These are phyloP conservation scores for Neoniphon sammara DNA, from an alignment of 2,797 vertebrate species.

Conservation along the genomic window DNA sequence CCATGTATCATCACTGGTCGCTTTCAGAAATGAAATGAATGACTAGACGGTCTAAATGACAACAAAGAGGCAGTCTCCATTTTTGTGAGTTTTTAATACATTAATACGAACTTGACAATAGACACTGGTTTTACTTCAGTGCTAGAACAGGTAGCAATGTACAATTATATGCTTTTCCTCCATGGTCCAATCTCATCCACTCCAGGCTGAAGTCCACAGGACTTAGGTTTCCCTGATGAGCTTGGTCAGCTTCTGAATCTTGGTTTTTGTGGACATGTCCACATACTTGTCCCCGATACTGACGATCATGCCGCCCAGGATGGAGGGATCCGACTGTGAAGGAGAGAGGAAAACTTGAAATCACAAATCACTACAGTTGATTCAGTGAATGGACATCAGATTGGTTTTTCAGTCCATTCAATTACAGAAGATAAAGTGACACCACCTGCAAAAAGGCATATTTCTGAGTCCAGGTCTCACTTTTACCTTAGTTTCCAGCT, in stretches of 20 bases:
- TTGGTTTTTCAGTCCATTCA: background rate
- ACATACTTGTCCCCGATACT: slow-evolving; percentile 91
- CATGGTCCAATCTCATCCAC: slow-evolving; percentile 38
- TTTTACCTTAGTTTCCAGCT: slow-evolving; percentile 92
- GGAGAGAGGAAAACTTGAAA: slow-evolving; percentile 13
- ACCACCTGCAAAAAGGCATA: background rate
- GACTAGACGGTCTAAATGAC: background rate
- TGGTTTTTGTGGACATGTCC: slow-evolving; percentile 90
- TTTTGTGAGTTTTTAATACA: slow-evolving; percentile 44
- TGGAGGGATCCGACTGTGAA: slow-evolving; percentile 86
- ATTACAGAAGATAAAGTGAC: background rate
- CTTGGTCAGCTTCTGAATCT: slow-evolving; percentile 93
- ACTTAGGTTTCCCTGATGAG: slow-evolving; percentile 88
- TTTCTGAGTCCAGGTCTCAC: background rate
- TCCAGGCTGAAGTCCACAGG: slow-evolving; percentile 75
- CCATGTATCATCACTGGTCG: background rate
- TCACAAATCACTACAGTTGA: background rate
- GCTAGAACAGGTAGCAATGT: slow-evolving; percentile 68
- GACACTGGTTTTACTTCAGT: slow-evolving; percentile 66
- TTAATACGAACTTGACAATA: slow-evolving; percentile 75
- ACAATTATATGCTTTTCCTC: slow-evolving; percentile 56
- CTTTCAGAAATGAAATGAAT: background rate
- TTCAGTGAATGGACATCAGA: background rate
- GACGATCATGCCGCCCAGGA: slow-evolving; percentile 97
- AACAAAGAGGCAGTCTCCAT: slow-evolving; percentile 10